Evolutionary conservation across 2,797 vertebrate genomes (phyloP).

Genomic region (Micromesistius poutassou): DNA sequence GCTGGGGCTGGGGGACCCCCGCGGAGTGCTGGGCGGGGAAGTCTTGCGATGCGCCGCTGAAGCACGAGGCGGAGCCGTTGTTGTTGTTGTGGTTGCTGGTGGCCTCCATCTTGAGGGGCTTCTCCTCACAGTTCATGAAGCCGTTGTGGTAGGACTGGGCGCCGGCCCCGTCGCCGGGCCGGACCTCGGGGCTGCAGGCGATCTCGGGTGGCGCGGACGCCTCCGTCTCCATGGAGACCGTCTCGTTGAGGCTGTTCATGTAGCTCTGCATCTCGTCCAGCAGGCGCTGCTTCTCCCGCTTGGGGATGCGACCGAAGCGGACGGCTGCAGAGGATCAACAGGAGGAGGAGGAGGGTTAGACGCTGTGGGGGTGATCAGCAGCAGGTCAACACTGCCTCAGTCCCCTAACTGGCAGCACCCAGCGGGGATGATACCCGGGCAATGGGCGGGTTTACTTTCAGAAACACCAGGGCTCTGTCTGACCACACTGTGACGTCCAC

Average conservation of each 20-base stretch:
- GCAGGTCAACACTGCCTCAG: too few relatives aligned
- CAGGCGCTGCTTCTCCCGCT: conserved; percentile 79
- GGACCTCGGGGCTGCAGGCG: conserved; percentile 63
- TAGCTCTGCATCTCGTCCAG: conserved; percentile 83
- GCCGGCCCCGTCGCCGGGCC: conserved; percentile 46
- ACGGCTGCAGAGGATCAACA: conserved; percentile 65
- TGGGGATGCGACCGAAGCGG: conserved; percentile 81
- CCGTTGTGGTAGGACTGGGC: conserved; percentile 63
- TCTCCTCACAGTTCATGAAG: conserved; percentile 63
- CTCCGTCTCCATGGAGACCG: conserved; percentile 72
- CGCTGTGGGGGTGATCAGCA: conserved; percentile 36
- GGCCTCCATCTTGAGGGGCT: conserved; percentile 62
- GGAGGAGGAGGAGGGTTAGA: conserved; percentile 21
- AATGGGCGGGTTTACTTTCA: not conserved
- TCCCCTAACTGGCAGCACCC: too few relatives aligned
- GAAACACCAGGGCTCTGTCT: not conserved
- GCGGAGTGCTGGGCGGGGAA: conserved; percentile 22
- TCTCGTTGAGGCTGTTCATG: conserved; percentile 78
- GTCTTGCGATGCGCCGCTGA: conserved; percentile 45
- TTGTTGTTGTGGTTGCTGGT: conserved; percentile 49
- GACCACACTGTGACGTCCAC: not conserved
- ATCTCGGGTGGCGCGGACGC: conserved; percentile 53
- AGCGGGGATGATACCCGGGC: not conserved
- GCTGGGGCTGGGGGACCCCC: conserved; percentile 43
- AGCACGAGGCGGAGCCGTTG: conserved; percentile 48